Conservation (phyloP, 2,797 vertebrate species). For the Caiman crocodilus region DNA sequence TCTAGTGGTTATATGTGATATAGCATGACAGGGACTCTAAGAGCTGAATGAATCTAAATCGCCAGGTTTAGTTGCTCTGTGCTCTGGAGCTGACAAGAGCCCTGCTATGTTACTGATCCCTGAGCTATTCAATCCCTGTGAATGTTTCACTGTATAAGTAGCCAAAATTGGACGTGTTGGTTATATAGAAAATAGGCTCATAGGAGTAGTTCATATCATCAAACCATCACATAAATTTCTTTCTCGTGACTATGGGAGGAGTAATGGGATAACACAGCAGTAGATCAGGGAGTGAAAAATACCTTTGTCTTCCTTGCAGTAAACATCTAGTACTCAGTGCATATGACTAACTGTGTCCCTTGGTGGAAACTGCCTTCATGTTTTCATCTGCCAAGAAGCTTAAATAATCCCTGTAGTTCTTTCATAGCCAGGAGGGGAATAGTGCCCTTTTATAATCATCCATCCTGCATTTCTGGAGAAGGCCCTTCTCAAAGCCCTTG, state of each 20-base stretch:
- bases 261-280: not conserved
- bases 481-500: not conserved
- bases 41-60: not conserved
- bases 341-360: no score
- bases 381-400: rapidly evolving
- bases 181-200: not conserved
- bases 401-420: rapidly evolving
- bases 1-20: rapidly evolving
- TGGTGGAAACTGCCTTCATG: no score
- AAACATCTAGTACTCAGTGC: not conserved
- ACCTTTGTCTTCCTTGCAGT: not conserved
- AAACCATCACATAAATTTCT: not conserved
- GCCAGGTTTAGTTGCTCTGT: not conserved
- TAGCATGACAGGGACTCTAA: not conserved
- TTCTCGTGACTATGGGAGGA: not conserved
- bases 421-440: rapidly evolving
- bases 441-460: not conserved
- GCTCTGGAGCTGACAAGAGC: not conserved
- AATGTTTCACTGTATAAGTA: not conserved
- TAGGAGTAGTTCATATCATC: not conserved
- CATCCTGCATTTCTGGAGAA: rapidly evolving
- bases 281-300: not conserved
- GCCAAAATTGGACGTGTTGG: not conserved
- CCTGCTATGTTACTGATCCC: not conserved
- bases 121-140: not conserved